A percentile compares a stretch with the other conserved stretches of the same genome.
phyloP scores from a whole-genome alignment of 2,797 vertebrate genomes.

The Myripristis jacobus region DNA sequence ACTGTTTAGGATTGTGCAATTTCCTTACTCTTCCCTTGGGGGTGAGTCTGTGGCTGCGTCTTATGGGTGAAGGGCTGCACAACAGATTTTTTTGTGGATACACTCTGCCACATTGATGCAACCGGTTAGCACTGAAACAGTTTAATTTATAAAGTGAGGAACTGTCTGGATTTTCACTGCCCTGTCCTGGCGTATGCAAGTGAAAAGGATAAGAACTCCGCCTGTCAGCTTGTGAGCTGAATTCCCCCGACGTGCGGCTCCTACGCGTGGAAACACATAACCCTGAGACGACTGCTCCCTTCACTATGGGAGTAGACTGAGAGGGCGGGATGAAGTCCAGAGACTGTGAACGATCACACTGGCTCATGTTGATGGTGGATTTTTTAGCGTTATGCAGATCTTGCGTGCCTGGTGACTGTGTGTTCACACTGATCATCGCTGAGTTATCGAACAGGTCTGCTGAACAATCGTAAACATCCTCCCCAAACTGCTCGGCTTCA shows the following conservation, averaged over 20 bases:
- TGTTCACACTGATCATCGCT: conserved; percentile 13
- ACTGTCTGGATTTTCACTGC: background rate
- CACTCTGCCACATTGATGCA: background rate
- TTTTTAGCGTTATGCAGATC: background rate
- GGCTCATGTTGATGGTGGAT: background rate
- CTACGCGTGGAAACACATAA: background rate
- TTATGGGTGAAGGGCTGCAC: background rate
- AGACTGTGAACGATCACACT: background rate
- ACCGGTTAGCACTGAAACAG: background rate
- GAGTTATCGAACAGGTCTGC: conserved; percentile 78
- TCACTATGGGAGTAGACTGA: conserved; percentile 76
- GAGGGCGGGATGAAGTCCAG: conserved; percentile 72
- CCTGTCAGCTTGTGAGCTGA: background rate
- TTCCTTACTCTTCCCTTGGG: conserved; percentile 44
- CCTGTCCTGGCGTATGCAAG: background rate
- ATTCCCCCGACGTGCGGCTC: background rate
- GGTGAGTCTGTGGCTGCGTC: conserved; percentile 10
- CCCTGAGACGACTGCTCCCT: background rate
- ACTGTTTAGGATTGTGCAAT: background rate
- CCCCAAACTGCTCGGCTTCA: conserved; percentile 47
- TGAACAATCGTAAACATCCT: conserved; percentile 77
- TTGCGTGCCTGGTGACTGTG: conserved; percentile 7
- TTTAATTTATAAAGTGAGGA: conserved; percentile 14
- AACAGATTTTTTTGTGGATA: conserved; percentile 25
- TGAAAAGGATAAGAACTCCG: background rate